These are phyloP conservation scores for Agrochola macilenta DNA, from an alignment of 2,888 invertebrate genomes.

Conservation along the genomic window DNA sequence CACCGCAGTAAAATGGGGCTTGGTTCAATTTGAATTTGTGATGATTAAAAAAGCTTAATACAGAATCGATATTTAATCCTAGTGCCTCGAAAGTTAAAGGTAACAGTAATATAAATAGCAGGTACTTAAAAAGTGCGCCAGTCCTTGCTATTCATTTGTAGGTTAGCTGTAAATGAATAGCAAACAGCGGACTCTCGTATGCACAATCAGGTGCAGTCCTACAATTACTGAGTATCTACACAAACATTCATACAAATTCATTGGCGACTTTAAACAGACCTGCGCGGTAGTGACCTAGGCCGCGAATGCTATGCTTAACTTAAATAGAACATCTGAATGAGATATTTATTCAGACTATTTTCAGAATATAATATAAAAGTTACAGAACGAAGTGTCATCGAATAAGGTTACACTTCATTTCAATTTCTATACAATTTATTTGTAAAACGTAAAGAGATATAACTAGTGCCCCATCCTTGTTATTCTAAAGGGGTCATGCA, in stretches of 20 bases:
- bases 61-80: conserved; percentile 4
- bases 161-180: conserved; percentile 2
- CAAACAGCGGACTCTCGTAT: conserved; percentile 4
- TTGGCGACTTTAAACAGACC: conserved; percentile 63
- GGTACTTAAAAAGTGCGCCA: neutral
- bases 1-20: conserved; percentile 33
- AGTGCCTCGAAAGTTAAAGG: neutral
- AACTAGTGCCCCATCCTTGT: neutral
- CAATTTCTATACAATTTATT: conserved; percentile 12
- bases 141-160: neutral
- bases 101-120: neutral
- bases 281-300: conserved; percentile 73
- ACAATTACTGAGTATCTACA: conserved; percentile 23
- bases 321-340: conserved; percentile 34
- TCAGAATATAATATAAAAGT: neutral
- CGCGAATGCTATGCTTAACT: conserved; percentile 63
- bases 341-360: neutral
- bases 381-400: neutral
- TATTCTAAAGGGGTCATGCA: conserved; percentile 22
- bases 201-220: conserved; percentile 30
- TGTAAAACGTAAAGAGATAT: neutral
- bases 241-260: conserved; percentile 62
- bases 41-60: conserved; percentile 14
- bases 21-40: conserved; percentile 13
- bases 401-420: neutral